Evolutionary conservation across 1,140 invertebrate genomes (phyloP).

Genomic region (Philotrypesis tridentata): DNA sequence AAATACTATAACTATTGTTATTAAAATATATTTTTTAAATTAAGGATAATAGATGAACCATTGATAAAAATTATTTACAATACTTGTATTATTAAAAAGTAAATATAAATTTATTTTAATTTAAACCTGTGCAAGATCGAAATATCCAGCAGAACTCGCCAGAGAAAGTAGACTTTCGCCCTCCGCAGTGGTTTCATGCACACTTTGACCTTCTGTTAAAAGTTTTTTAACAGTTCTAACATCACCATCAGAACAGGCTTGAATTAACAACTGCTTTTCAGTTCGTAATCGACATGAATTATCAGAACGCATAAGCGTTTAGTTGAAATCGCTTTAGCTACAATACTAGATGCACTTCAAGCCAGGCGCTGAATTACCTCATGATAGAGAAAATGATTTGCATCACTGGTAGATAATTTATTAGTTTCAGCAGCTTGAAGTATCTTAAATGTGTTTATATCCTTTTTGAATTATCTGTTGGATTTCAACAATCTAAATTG

Average conservation of each 20-base stretch:
- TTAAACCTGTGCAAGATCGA: constrained; percentile 90
- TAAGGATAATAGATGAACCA: too few species aligned
- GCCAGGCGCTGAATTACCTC: constrained; percentile 88
- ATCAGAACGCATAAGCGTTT: constrained; percentile 95
- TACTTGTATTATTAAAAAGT: too few species aligned
- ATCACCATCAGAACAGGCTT: constrained; percentile 94
- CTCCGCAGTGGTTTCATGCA: constrained; percentile 94
- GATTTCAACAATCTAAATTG: constrained; percentile 80
- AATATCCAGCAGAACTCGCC: constrained; percentile 94
- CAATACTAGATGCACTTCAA: constrained; percentile 91
- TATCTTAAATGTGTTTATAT: constrained; percentile 90
- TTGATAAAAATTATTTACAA: too few species aligned
- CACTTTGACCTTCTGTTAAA: constrained; percentile 91
- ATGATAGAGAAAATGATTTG: constrained; percentile 85
- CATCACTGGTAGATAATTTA: constrained; percentile 84
- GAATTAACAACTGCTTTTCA: constrained; percentile 82
- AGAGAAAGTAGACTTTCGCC: constrained; percentile 93
- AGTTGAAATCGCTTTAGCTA: constrained; percentile 96
- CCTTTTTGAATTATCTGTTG: constrained; percentile 84
- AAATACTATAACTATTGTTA: too few species aligned
- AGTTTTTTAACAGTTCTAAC: constrained; percentile 91
- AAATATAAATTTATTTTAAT: too few species aligned
- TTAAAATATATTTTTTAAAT: too few species aligned
- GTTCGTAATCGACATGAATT: constrained; percentile 74
- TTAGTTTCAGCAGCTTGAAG: constrained; percentile 88